Percentiles rank a stretch among this genome's conserved stretches.
These are phyloP conservation scores for Trachymyrmex septentrionalis DNA, from an alignment of 1,140 invertebrate species.

Conservation along the genomic window DNA sequence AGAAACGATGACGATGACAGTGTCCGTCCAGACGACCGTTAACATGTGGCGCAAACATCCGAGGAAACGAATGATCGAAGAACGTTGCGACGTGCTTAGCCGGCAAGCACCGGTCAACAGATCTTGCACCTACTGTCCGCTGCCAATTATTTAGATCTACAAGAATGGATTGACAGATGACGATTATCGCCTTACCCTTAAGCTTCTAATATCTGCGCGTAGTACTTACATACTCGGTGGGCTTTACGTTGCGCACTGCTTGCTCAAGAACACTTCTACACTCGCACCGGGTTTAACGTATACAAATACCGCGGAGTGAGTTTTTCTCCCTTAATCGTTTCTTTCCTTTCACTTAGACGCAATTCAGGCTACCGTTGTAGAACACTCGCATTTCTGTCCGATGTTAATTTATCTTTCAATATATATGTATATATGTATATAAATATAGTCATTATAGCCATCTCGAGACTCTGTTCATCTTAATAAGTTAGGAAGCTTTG, in stretches of 20 bases:
- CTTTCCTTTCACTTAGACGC: not conserved
- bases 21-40: slow-evolving; percentile 9
- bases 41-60: slow-evolving; percentile 18
- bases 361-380: slow-evolving; percentile 27
- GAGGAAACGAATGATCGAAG: slow-evolving; percentile 6
- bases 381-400: slow-evolving; percentile 21
- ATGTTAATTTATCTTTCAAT: slow-evolving; percentile 18
- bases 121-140: slow-evolving; percentile 30
- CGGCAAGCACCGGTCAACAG: slow-evolving; percentile 64
- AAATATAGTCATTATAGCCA: slow-evolving; percentile 50
- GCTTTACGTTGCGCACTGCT: slow-evolving; percentile 4
- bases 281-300: slow-evolving; percentile 14
- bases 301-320: slow-evolving; percentile 6
- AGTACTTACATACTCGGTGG: slow-evolving; percentile 30
- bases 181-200: slow-evolving; percentile 38
- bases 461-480: slow-evolving; percentile 42
- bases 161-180: slow-evolving; percentile 3
- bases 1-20: slow-evolving; percentile 49
- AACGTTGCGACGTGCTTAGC: slow-evolving; percentile 60
- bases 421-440: slow-evolving; percentile 43
- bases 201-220: slow-evolving; percentile 33
- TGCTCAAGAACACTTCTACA: slow-evolving; percentile 35
- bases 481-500: slow-evolving; percentile 61
- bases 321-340: not conserved
- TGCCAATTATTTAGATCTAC: slow-evolving; percentile 42